Evolutionary conservation across 2,888 invertebrate genomes (phyloP), one percentile per base, ranked within the genome.

Genomic region (Hemistola chrysoprasaria): DNA sequence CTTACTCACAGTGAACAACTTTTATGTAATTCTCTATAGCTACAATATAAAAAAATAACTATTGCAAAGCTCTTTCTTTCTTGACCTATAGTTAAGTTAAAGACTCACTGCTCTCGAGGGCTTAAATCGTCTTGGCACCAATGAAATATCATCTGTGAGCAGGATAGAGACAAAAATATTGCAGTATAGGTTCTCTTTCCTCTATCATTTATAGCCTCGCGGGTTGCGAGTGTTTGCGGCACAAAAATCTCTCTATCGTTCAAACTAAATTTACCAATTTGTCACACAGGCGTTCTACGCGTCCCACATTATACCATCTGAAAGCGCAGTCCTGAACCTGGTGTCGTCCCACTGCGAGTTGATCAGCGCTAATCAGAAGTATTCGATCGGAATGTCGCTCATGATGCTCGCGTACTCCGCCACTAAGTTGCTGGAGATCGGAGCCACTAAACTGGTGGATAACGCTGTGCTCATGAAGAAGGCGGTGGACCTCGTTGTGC

Each of bases 281-380:
- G 52, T 50, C 36, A 68, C 72, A 23, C 79, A 94, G 94, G 91
- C 91, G 21, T 92, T 92, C 9, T 95, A 93, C 78, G 90, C 93
- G 22, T 92, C 92, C 48, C 95, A 96, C 68, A 92, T 95, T 22
- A 93, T 96, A 50, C 96, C 96, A 7, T 93, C 94, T 0, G 96
- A 97, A 71, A 95, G 94, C 60, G 95, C 95, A 53, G 92, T 96
- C 1, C 87, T 95, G n/a, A 92, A 92, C 36, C 92, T 96, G 3
- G 92, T 95, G 6, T 70, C 78, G 0, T 71, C 78, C 0, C 88
- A 89, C 61, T 82, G 87, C 55, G 88, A 88, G 54, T 65, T 84
- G 22, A 87, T 87, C 52, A 86, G 75, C 29, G 69, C 72, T n/a
- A 78, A 71, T 51, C 58, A 62, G 8, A 83, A 81, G 43, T 88